These are phyloP conservation scores for Liopterus haemorrhoidalis DNA, from an alignment of 2,888 invertebrate species.

Conservation along the genomic window DNA sequence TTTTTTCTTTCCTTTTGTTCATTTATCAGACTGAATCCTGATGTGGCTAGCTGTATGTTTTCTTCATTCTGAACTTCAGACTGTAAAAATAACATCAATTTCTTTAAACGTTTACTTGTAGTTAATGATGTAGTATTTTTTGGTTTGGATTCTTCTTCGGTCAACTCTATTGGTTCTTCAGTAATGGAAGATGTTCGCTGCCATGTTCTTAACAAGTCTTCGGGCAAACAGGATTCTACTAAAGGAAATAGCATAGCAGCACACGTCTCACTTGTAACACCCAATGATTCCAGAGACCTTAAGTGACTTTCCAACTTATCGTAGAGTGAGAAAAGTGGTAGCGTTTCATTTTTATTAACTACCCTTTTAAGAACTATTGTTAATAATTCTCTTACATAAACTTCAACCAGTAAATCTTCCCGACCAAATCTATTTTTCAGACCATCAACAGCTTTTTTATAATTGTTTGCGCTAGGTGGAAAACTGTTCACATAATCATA, in stretches of 20 bases:
- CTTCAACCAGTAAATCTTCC: slow-evolving; percentile 4
- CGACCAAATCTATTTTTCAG: slow-evolving; percentile 5
- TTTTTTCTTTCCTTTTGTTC: slow-evolving; percentile 3
- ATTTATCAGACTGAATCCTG: not conserved
- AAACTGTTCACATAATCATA: slow-evolving; percentile 5
- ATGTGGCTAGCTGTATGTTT: slow-evolving; percentile 3
- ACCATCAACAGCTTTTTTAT: slow-evolving; percentile 3
- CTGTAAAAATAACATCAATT: slow-evolving; percentile 5
- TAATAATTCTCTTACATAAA: not conserved
- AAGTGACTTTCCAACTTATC: too few species aligned
- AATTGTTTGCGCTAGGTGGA: slow-evolving; percentile 4
- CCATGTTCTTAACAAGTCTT: too few species aligned
- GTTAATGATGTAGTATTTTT: too few species aligned
- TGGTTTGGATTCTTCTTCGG: too few species aligned
- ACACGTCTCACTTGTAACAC: too few species aligned
- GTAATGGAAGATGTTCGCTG: too few species aligned
- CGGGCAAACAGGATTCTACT: too few species aligned
- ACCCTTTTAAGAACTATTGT: not conserved
- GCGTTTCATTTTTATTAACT: too few species aligned
- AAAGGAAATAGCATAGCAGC: too few species aligned
- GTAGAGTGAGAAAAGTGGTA: too few species aligned
- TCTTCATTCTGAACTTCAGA: not conserved
- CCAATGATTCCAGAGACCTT: too few species aligned
- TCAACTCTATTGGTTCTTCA: too few species aligned
- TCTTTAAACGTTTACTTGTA: slow-evolving; percentile 4